Base-by-base conservation (phyloP, 1,140 invertebrate genomes). In the Asbolus verrucosus region DNA sequence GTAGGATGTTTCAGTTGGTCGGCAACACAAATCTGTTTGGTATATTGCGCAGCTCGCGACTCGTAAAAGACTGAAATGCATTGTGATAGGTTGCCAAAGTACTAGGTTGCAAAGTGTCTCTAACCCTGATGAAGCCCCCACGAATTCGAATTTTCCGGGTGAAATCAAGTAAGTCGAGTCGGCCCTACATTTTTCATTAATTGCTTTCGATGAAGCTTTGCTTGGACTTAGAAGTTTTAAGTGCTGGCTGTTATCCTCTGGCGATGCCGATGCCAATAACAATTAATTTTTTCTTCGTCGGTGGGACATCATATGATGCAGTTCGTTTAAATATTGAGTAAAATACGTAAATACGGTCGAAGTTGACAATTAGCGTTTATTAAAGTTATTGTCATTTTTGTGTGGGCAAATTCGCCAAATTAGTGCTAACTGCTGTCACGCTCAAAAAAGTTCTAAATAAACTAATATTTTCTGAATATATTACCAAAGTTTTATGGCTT, bases 101-200 rank as follows among this genome's bases (percentile, higher is more conserved):
- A 15, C n/a, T n/a, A n/a, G n/a, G n/a, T 27, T 8, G 24, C 24
- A 4, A 8, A 27, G 24, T 27, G 24, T 16, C 39, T 16, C 39
- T 14, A 41, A 41, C 43, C 43, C 43, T 11, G 21, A 65, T 65
- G 61, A 65, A 39, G 36, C 38, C 62, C 9, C 62, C 62, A 65
- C 6, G 6, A 2, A 65, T 65, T 11, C 19, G 62, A 30, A 65
- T 65, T 31, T 43, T 41, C 11, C 19, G 16, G 14, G 36, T 39
- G 9, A 41, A 65, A 15, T 30, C 62, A 65, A 43, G 62, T 65
- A 65, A 65, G 62, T 65, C 38, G 3, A 6, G 50, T 59, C 6
- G 8, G 14, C 15, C 8, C 43, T 14, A 14, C 13, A 11, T 31
- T 13, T 60, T 60, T 60, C 15, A 15, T 8, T 41, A 46, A 46